phyloP scores from a whole-genome alignment of 2,113 vertebrate species.

The Nerophis ophidion region DNA sequence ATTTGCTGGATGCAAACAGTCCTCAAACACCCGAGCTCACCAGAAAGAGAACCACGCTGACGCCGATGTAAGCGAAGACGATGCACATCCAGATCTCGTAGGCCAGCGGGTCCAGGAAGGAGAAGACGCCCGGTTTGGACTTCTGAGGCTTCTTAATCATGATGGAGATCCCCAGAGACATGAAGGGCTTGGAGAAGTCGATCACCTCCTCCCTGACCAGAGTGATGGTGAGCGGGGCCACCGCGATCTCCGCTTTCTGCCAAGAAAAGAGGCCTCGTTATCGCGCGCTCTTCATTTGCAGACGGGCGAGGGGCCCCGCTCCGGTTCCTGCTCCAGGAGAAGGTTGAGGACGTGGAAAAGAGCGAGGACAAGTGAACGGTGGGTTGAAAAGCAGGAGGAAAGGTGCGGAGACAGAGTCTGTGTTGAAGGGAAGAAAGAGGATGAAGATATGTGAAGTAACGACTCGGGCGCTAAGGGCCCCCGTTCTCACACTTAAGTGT shows the following conservation, averaged over 20 bases:
- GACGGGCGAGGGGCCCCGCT: conserved; percentile 1
- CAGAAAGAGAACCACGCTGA: conserved; percentile 98
- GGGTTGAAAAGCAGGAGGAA: conserved; percentile 17
- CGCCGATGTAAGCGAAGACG: conserved; percentile 98
- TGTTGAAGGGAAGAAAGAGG: conserved; percentile 2
- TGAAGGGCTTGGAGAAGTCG: conserved; percentile 99
- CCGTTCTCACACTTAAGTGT: too few relatives aligned
- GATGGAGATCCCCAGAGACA: conserved; percentile 99
- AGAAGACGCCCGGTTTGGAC: conserved; percentile 98
- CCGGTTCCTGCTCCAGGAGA: neutral
- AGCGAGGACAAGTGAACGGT: neutral
- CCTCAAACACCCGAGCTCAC: conserved; percentile 59
- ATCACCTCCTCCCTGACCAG: conserved; percentile 98
- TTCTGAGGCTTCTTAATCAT: conserved; percentile 99
- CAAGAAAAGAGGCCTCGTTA: conserved; percentile 9
- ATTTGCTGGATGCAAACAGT: too few relatives aligned
- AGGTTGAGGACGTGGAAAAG: neutral
- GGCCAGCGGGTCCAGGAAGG: conserved; percentile 96
- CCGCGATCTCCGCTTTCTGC: conserved; percentile 98
- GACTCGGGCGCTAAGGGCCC: too few relatives aligned
- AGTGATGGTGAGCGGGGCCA: conserved; percentile 97
- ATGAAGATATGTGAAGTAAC: too few relatives aligned
- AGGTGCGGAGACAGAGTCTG: conserved; percentile 16
- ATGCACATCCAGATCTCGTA: conserved; percentile 99
- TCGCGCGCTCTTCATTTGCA: conserved; percentile 3